These are phyloP conservation scores for Trididemnum nubilum DNA, from an alignment of 23 tunicate genomes.

Conservation along the genomic window DNA sequence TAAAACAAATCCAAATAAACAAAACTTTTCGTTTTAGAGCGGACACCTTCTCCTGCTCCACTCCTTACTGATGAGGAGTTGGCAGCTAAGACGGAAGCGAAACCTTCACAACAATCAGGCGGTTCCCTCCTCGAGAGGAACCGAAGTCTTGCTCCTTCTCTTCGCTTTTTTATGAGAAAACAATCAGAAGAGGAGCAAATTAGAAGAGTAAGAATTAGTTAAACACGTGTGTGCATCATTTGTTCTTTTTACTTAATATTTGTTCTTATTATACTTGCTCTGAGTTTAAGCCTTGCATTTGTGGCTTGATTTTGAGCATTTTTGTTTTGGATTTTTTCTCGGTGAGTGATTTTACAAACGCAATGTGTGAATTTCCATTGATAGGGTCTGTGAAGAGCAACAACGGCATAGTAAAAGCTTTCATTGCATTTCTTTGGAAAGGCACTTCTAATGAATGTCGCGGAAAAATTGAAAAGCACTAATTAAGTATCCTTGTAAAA, in stretches of 20 bases:
- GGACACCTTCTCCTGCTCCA: conserved; percentile 32
- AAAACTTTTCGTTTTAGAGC: not conserved
- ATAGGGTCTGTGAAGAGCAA: too few relatives aligned
- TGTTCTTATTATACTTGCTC: not conserved
- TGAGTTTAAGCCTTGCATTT: too few relatives aligned
- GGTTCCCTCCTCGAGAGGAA: conserved; percentile 59
- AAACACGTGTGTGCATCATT: not conserved
- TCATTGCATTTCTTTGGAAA: too few relatives aligned
- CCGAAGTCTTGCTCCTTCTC: conserved; percentile 60
- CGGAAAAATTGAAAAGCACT: too few relatives aligned
- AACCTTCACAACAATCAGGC: conserved; percentile 3
- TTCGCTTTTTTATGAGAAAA: conserved; percentile 65
- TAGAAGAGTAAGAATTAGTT: not conserved
- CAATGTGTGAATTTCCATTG: too few relatives aligned
- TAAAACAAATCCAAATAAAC: too few relatives aligned
- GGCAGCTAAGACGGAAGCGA: conserved; percentile 5
- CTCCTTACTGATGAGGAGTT: conserved; percentile 60
- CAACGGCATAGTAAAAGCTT: too few relatives aligned
- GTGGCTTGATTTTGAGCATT: too few relatives aligned
- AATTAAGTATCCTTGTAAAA: too few relatives aligned
- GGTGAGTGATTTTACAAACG: too few relatives aligned
- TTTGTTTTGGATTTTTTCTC: too few relatives aligned
- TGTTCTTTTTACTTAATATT: not conserved
- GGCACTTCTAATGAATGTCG: too few relatives aligned
- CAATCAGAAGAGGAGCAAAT: conserved; percentile 59